Evolutionary conservation across 1,140 invertebrate genomes (phyloP).

Genomic region (Macrobrachium nipponense): DNA sequence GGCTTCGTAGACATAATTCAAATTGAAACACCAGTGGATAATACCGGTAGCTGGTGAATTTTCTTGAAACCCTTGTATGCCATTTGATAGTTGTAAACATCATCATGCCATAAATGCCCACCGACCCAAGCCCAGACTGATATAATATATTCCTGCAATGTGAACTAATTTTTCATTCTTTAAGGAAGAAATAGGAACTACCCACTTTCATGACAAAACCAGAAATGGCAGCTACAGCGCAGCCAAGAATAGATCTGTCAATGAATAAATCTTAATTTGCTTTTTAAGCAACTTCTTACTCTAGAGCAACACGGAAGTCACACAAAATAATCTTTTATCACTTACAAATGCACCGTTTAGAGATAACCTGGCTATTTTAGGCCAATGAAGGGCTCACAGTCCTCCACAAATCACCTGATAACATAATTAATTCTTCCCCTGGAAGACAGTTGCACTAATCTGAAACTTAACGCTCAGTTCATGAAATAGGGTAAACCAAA

Average conservation of each 20-base stretch:
- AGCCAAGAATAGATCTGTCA: not conserved
- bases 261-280: constrained; percentile 24
- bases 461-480: too few relatives aligned
- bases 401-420: constrained; percentile 1
- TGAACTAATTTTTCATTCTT: not conserved
- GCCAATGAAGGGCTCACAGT: constrained; percentile 17
- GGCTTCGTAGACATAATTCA: too few relatives aligned
- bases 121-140: too few relatives aligned
- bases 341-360: not conserved
- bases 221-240: not conserved
- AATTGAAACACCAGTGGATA: too few relatives aligned
- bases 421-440: constrained; percentile 19
- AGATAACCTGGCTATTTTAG: constrained; percentile 9
- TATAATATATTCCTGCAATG: too few relatives aligned
- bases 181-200: constrained; percentile 24
- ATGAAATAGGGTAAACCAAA: too few relatives aligned
- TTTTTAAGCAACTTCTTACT: constrained; percentile 24
- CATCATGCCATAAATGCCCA: too few relatives aligned
- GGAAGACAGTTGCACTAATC: constrained; percentile 15
- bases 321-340: constrained; percentile 17
- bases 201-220: not conserved
- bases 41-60: too few relatives aligned
- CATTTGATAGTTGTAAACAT: too few relatives aligned
- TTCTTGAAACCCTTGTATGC: too few relatives aligned
- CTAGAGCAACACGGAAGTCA: constrained; percentile 18